Percentiles rank a stretch among this genome's conserved stretches.
Evolutionary conservation across 2,797 vertebrate species (phyloP).

Genomic region (Melanogrammus aeglefinus): DNA sequence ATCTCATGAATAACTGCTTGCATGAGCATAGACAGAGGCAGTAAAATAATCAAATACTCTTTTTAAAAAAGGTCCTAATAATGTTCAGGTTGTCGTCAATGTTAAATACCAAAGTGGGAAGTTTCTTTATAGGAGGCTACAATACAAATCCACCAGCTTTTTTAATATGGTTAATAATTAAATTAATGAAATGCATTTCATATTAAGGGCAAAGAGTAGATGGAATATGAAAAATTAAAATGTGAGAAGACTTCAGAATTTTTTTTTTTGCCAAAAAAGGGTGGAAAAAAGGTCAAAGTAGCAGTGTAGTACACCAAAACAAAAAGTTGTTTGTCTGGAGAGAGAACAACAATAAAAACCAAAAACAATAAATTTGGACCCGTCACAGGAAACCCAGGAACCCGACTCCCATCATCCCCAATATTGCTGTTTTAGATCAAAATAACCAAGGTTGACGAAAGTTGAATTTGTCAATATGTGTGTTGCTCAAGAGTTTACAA

Average conservation of each 20-base stretch:
- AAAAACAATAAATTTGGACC: neutral
- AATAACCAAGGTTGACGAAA: neutral
- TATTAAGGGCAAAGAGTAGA: neutral
- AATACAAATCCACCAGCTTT: neutral
- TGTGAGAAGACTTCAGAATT: neutral
- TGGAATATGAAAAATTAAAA: neutral
- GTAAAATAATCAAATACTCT: constrained; percentile 43
- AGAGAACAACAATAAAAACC: neutral
- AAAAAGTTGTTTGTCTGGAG: neutral
- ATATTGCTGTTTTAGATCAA: neutral
- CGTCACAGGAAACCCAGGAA: neutral
- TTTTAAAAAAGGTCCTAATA: constrained; percentile 28
- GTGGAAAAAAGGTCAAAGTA: neutral
- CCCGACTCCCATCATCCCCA: neutral
- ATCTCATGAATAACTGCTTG: constrained; percentile 28
- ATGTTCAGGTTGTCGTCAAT: constrained; percentile 18
- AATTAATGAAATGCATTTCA: constrained; percentile 12
- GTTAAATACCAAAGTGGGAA: constrained; percentile 6
- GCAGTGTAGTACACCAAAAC: neutral
- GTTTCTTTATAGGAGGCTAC: neutral
- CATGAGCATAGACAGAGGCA: constrained; percentile 30
- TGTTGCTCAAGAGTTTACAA: neutral
- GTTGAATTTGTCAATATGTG: neutral
- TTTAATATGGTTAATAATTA: constrained; percentile 1
- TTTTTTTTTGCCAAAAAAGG: too few species aligned